phyloP scores from a whole-genome alignment of 2,113 vertebrate genomes.

The Poeciliopsis turrubarensis region DNA sequence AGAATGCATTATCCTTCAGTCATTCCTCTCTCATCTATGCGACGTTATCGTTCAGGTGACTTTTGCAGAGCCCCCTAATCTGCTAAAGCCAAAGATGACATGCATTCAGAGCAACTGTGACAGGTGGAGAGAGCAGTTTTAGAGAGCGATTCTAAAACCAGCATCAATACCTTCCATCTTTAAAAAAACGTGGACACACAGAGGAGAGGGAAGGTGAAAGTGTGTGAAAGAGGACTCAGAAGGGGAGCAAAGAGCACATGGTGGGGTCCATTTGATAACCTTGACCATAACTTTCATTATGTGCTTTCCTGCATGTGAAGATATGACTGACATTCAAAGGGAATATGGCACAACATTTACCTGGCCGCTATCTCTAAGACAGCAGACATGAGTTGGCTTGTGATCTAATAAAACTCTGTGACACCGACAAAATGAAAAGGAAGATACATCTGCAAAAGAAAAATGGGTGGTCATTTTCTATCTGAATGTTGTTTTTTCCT shows the following conservation, averaged over 20 bases:
- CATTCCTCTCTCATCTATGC: constrained; percentile 4
- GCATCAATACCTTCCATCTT: not conserved
- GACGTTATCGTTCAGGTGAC: constrained; percentile 23
- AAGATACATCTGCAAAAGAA: constrained; percentile 34
- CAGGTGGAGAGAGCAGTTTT: constrained; percentile 5
- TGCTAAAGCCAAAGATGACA: constrained; percentile 24
- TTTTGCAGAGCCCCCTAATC: constrained; percentile 18
- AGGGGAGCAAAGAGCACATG: constrained; percentile 24
- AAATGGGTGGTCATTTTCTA: constrained; percentile 38
- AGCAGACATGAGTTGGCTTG: constrained; percentile 48
- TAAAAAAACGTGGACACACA: constrained; percentile 19
- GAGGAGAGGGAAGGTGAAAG: constrained; percentile 6
- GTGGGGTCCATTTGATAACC: constrained; percentile 50
- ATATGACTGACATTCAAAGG: constrained; percentile 63
- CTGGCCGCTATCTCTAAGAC: constrained; percentile 65
- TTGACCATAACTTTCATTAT: constrained; percentile 48
- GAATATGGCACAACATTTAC: constrained; percentile 50
- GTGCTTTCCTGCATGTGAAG: constrained; percentile 25
- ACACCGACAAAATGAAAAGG: constrained; percentile 18
- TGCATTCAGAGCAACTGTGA: constrained; percentile 11
- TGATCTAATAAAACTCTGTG: constrained; percentile 58
- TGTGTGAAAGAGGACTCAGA: constrained; percentile 21
- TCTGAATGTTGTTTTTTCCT: not conserved
- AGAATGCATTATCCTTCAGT: constrained; percentile 12
- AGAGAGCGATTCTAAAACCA: constrained; percentile 17